Conservation (phyloP, 2,113 vertebrate genomes). For the Sinocyclocheilus grahami region DNA sequence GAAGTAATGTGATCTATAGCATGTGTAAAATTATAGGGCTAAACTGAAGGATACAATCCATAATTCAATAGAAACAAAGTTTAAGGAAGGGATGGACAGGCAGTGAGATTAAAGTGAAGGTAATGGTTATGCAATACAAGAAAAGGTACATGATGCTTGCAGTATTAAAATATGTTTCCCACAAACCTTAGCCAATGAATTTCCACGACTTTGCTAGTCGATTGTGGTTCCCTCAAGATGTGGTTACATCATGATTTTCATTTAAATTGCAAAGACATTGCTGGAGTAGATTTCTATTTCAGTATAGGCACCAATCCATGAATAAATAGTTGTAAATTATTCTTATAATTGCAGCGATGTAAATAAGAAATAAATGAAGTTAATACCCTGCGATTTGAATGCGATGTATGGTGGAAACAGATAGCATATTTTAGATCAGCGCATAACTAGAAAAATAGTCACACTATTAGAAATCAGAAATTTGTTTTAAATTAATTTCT, state of each 20-base stretch:
- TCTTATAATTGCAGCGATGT: background rate
- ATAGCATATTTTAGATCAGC: background rate
- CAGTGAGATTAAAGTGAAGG: background rate
- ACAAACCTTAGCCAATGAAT: no score
- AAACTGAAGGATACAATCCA: background rate
- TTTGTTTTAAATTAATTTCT: background rate
- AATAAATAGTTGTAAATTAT: background rate
- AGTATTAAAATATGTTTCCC: background rate
- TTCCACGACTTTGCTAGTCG: background rate
- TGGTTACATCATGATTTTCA: background rate
- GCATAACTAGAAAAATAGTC: background rate
- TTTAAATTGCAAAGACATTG: background rate
- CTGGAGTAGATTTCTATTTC: background rate
- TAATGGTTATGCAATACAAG: conserved; percentile 11
- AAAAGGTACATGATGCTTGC: background rate
- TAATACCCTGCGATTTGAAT: background rate
- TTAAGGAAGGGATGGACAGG: background rate
- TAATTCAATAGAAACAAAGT: background rate
- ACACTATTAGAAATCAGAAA: background rate
- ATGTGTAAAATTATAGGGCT: background rate
- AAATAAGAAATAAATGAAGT: background rate
- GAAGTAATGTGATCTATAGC: background rate
- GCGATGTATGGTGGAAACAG: background rate
- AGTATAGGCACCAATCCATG: background rate
- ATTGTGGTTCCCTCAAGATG: background rate